Evolutionary conservation across 2,113 vertebrate genomes (phyloP).

Genomic region (Oryzias melastigma): DNA sequence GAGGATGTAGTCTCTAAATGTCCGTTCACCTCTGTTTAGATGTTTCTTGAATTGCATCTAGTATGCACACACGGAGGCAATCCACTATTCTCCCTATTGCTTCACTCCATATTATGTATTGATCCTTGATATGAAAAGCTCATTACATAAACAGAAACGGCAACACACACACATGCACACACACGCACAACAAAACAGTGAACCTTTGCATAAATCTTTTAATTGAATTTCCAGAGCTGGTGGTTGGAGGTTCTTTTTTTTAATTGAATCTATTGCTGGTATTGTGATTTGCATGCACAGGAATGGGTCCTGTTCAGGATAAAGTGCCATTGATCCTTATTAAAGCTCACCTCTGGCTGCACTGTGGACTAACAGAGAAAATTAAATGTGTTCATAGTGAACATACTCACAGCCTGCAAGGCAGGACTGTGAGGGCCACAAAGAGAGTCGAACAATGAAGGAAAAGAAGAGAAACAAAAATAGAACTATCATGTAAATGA

Average conservation of each 20-base stretch:
- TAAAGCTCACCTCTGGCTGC: conserved; percentile 98
- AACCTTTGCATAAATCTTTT: conserved; percentile 99
- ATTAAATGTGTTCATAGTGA: conserved; percentile 96
- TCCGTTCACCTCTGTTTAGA: conserved; percentile 44
- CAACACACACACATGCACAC: conserved; percentile 71
- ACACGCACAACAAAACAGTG: conserved; percentile 90
- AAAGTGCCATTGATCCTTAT: conserved; percentile 99
- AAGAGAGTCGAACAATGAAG: conserved; percentile 36
- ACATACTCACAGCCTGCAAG: conserved; percentile 88
- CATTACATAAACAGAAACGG: conserved; percentile 99
- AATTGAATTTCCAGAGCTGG: conserved; percentile 99
- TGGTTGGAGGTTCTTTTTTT: conserved; percentile 97
- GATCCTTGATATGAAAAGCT: conserved; percentile 99
- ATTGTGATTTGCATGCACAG: conserved; percentile 97
- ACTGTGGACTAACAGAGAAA: conserved; percentile 96
- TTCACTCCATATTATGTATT: conserved; percentile 98
- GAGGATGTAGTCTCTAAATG: conserved; percentile 1
- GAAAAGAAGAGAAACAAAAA: conserved; percentile 37
- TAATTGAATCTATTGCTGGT: conserved; percentile 99
- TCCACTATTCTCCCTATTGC: conserved; percentile 58
- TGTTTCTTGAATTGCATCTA: conserved; percentile 60
- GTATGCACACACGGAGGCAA: conserved; percentile 61
- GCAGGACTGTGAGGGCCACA: conserved; percentile 78
- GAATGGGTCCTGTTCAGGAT: conserved; percentile 94
- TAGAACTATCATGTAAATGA: conserved; percentile 81